A percentile compares a stretch with the other conserved stretches of the same genome.
These are phyloP conservation scores for Lophochroa leadbeateri DNA, from an alignment of 2,113 vertebrate genomes.

Conservation along the genomic window DNA sequence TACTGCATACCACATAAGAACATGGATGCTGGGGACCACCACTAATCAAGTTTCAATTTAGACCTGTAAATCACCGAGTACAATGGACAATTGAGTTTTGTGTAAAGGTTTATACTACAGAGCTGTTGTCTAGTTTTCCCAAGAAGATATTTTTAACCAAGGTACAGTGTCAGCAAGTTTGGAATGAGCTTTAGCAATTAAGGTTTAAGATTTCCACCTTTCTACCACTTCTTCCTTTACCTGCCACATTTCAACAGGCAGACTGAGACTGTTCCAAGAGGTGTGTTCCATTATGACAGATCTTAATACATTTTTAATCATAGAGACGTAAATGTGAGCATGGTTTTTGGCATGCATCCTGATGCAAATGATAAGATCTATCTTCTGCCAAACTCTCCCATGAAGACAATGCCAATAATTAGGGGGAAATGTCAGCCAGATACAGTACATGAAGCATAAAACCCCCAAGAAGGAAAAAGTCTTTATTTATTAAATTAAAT, in stretches of 20 bases:
- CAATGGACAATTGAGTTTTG: not conserved
- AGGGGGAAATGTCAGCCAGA: not conserved
- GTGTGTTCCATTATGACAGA: not conserved
- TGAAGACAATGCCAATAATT: not conserved
- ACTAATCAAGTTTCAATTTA: not conserved
- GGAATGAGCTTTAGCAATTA: not conserved
- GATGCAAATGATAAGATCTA: not conserved
- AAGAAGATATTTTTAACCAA: not conserved
- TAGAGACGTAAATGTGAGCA: not conserved
- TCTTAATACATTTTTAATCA: constrained; percentile 9
- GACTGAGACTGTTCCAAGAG: not conserved
- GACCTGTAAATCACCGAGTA: not conserved
- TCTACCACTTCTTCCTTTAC: not conserved
- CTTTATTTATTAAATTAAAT: not conserved
- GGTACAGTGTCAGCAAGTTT: not conserved
- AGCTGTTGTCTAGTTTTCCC: not conserved
- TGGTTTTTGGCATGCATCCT: not conserved
- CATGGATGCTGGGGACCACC: no score
- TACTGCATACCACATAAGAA: not conserved
- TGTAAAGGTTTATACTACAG: not conserved
- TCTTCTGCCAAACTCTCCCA: not conserved
- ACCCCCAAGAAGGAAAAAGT: not conserved
- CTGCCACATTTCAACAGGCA: not conserved
- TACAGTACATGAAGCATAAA: not conserved
- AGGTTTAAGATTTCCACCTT: not conserved